Conservation (phyloP, 2,888 invertebrate genomes). For the Coronaproctus castanopsis region DNA sequence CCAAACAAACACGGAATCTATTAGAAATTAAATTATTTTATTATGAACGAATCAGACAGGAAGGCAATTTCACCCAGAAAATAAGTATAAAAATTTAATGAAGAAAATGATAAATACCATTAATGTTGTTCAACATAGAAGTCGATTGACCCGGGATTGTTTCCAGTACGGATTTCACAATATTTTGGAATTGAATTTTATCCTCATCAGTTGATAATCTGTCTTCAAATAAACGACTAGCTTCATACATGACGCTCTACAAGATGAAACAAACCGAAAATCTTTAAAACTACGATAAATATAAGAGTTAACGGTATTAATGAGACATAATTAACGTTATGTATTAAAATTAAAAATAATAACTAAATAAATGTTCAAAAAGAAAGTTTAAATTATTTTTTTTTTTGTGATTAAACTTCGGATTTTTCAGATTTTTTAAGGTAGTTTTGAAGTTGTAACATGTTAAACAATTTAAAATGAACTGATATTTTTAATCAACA, state of each 20-base stretch:
- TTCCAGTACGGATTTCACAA: conserved; percentile 24
- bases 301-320: too few species aligned
- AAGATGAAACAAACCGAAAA: conserved; percentile 12
- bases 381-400: too few species aligned
- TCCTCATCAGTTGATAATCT: conserved; percentile 45
- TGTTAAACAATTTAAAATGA: too few species aligned
- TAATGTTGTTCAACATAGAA: not conserved
- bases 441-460: too few species aligned
- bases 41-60: too few species aligned
- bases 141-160: not conserved
- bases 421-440: too few species aligned
- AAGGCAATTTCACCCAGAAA: not conserved
- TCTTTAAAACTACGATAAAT: too few species aligned
- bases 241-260: conserved; percentile 54
- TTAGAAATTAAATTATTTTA: not conserved
- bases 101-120: not conserved
- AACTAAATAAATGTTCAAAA: too few species aligned
- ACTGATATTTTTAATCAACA: too few species aligned
- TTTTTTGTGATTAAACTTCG: too few species aligned
- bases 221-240: conserved; percentile 51
- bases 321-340: too few species aligned
- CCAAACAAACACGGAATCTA: not conserved
- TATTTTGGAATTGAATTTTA: conserved; percentile 38
- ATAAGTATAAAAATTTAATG: not conserved
- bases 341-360: too few species aligned